Conservation (phyloP, 2,888 invertebrate genomes). For the Cryptocephalus primarius region DNA sequence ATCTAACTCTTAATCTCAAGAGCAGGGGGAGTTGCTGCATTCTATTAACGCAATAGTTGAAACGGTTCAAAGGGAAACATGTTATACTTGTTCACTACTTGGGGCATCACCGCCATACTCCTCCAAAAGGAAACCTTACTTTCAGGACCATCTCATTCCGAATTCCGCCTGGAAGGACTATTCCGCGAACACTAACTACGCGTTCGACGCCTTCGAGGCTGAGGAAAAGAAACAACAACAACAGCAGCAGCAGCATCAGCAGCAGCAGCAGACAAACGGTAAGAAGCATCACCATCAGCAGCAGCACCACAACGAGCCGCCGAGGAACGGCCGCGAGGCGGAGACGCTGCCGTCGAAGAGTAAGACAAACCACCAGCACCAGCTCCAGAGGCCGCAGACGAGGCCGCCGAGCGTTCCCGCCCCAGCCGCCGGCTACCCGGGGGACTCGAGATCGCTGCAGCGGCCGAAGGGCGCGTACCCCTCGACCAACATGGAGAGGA, state of each 20-base stretch:
- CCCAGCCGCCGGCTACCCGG: conserved; percentile 32
- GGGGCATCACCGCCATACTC: too few species aligned
- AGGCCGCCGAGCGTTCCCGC: conserved; percentile 28
- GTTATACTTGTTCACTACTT: too few species aligned
- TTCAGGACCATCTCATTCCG: conserved; percentile 71
- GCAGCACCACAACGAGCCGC: conserved; percentile 21
- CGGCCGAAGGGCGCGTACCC: conserved; percentile 36
- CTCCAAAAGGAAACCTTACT: background rate
- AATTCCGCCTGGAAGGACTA: conserved; percentile 86
- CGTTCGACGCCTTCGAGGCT: conserved; percentile 78
- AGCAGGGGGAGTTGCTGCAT: too few species aligned
- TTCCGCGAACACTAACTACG: conserved; percentile 77
- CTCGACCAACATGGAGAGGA: conserved; percentile 42
- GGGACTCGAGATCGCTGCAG: conserved; percentile 53
- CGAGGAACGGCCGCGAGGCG: conserved; percentile 15
- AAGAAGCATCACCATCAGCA: conserved; percentile 9
- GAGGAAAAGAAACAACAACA: conserved; percentile 51
- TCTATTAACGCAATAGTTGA: too few species aligned
- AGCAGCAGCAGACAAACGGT: conserved; percentile 8
- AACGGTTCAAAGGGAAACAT: too few species aligned
- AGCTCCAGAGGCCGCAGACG: conserved; percentile 21
- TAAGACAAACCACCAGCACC: conserved; percentile 9
- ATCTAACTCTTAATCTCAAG: too few species aligned
- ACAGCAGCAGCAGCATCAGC: conserved; percentile 11
- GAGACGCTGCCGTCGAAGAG: conserved; percentile 7